Evolutionary conservation across 2,113 vertebrate species (phyloP).

Genomic region (Brachyhypopomus occidentalis): DNA sequence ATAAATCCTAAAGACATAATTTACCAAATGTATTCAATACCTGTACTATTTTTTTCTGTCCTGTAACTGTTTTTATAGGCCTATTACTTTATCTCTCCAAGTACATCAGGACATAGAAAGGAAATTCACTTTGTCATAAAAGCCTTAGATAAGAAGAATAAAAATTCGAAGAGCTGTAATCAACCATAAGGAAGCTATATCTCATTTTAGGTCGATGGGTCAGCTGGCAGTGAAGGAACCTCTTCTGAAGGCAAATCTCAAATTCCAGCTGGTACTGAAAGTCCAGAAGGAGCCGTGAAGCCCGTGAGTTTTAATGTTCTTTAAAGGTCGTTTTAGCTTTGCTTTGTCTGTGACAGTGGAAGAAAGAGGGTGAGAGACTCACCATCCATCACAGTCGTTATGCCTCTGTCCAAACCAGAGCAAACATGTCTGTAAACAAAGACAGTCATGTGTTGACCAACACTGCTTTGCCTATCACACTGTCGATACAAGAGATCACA

Average conservation of each 20-base stretch:
- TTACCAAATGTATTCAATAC: not conserved
- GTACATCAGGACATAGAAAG: not conserved
- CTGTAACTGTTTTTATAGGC: slow-evolving; percentile 4
- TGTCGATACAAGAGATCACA: slow-evolving; percentile 28
- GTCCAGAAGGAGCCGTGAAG: slow-evolving; percentile 15
- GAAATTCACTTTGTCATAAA: slow-evolving; percentile 23
- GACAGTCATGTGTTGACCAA: slow-evolving; percentile 16
- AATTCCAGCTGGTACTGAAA: slow-evolving; percentile 19
- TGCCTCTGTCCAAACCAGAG: slow-evolving; percentile 25
- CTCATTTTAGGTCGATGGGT: not conserved
- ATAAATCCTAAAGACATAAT: not conserved
- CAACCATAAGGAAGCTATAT: slow-evolving; percentile 1
- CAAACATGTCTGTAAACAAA: slow-evolving; percentile 43
- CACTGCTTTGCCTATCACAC: slow-evolving; percentile 7
- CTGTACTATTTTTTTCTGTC: too few species aligned
- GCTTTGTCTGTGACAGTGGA: slow-evolving; percentile 33
- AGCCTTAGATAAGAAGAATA: not conserved
- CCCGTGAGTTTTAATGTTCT: slow-evolving; percentile 20
- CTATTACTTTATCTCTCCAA: slow-evolving; percentile 9
- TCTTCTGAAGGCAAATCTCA: slow-evolving; percentile 28
- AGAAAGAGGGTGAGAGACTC: slow-evolving; percentile 38
- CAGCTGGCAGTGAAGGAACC: not conserved
- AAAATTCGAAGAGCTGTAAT: slow-evolving; percentile 4
- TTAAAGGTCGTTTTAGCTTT: slow-evolving; percentile 37
- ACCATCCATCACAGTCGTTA: slow-evolving; percentile 30